These are phyloP conservation scores for Heliocidaris tuberculata DNA, from an alignment of 35 echinoderm and acorn worm species.

Conservation along the genomic window DNA sequence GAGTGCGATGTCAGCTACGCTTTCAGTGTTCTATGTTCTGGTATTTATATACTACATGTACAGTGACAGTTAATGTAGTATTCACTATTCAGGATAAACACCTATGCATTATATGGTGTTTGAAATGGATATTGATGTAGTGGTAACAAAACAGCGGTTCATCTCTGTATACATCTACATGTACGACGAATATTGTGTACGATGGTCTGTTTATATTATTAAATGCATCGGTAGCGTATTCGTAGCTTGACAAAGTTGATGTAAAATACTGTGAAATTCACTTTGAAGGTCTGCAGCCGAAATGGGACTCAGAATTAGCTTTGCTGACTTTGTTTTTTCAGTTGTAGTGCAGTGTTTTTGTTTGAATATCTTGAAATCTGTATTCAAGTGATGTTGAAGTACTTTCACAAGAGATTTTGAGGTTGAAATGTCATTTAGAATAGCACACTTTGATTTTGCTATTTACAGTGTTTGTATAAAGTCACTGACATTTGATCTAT, in stretches of 20 bases:
- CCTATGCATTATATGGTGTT: not conserved
- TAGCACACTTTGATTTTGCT: not conserved
- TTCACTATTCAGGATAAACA: not conserved
- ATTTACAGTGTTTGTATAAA: not conserved
- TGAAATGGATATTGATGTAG: not conserved
- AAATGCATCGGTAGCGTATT: not conserved
- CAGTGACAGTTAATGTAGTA: not conserved
- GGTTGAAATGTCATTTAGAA: not conserved
- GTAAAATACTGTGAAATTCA: not conserved
- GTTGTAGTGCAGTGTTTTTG: not conserved
- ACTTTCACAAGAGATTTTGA: not conserved
- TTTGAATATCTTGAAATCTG: not conserved
- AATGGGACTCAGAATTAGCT: not conserved
- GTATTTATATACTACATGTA: not conserved
- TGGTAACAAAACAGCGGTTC: not conserved
- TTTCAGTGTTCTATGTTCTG: not conserved
- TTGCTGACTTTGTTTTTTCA: not conserved
- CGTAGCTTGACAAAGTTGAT: not conserved
- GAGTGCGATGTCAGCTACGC: too few relatives aligned
- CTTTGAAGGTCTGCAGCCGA: not conserved
- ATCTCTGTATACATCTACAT: not conserved
- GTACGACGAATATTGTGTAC: not conserved
- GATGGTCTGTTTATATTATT: not conserved
- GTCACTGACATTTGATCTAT: not conserved
- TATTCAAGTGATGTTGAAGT: not conserved